A percentile compares a stretch with the other conserved stretches of the same genome.
Evolutionary conservation across 2,888 invertebrate species (phyloP).

Genomic region (Meteorus cinctellus): DNA sequence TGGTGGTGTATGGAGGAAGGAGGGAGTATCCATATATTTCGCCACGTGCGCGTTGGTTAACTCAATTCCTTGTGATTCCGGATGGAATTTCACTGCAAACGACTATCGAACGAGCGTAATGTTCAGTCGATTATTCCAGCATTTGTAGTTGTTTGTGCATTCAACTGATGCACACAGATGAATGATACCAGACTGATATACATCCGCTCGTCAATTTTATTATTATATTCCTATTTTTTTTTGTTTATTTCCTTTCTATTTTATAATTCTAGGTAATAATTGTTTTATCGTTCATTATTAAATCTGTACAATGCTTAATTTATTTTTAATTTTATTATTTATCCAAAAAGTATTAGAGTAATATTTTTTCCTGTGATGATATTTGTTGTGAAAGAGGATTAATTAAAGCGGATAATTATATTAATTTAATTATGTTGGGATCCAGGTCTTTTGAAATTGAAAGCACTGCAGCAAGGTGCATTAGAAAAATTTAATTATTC

Average conservation of each 20-base stretch:
- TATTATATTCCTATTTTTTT: background rate
- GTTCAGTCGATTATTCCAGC: constrained; percentile 48
- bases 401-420: no score
- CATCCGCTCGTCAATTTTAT: background rate
- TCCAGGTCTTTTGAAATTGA: no score
- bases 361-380: no score
- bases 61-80: constrained; percentile 53
- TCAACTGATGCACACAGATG: background rate
- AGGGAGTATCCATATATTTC: background rate
- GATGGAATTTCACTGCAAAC: constrained; percentile 49
- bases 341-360: background rate
- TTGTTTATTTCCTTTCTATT: background rate
- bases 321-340: background rate
- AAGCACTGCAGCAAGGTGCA: no score
- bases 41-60: constrained; percentile 49
- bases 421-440: no score
- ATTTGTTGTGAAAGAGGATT: no score
- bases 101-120: constrained; percentile 49
- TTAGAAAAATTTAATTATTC: no score
- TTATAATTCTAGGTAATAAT: background rate
- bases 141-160: background rate
- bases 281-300: constrained; percentile 7
- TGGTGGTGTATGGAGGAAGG: background rate
- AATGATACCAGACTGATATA: background rate
- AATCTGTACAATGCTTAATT: background rate